Evolutionary conservation across 2,113 vertebrate genomes (phyloP).

Genomic region (Colossoma macropomum): DNA sequence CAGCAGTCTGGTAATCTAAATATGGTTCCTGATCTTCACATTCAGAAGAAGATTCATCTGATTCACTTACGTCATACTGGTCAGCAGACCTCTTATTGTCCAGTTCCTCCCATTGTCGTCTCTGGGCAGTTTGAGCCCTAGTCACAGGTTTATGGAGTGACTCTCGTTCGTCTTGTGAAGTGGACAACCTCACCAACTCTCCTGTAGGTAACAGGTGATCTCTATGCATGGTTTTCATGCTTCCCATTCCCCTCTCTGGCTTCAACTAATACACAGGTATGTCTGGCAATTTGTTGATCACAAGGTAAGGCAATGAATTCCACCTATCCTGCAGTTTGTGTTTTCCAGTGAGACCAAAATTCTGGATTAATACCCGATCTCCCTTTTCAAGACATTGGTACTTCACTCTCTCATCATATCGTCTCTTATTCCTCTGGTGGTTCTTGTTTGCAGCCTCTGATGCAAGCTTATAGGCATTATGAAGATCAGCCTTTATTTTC

Average conservation of each 20-base stretch:
- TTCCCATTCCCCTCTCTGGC: not conserved
- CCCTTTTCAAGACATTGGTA: not conserved
- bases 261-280: slow-evolving; percentile 21
- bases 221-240: slow-evolving; percentile 12
- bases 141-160: not conserved
- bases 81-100: too few relatives aligned
- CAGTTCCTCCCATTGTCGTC: too few relatives aligned
- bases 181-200: not conserved
- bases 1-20: too few relatives aligned
- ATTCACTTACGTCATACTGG: too few relatives aligned
- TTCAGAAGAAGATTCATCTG: too few relatives aligned
- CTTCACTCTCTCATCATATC: not conserved
- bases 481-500: not conserved
- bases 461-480: not conserved
- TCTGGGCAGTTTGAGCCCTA: not conserved
- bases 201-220: slow-evolving; percentile 21
- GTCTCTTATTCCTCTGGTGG: not conserved
- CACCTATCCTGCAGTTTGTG: slow-evolving; percentile 22
- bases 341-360: slow-evolving; percentile 8
- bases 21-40: too few relatives aligned
- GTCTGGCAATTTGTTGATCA: slow-evolving; percentile 10
- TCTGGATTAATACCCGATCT: not conserved
- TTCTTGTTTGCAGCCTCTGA: not conserved
- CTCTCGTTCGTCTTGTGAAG: not conserved
- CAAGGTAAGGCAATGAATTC: slow-evolving; percentile 11